Evolutionary conservation across 2,888 invertebrate genomes (phyloP), one percentile per base, ranked within the genome.

Genomic region (Melieria omissa): DNA sequence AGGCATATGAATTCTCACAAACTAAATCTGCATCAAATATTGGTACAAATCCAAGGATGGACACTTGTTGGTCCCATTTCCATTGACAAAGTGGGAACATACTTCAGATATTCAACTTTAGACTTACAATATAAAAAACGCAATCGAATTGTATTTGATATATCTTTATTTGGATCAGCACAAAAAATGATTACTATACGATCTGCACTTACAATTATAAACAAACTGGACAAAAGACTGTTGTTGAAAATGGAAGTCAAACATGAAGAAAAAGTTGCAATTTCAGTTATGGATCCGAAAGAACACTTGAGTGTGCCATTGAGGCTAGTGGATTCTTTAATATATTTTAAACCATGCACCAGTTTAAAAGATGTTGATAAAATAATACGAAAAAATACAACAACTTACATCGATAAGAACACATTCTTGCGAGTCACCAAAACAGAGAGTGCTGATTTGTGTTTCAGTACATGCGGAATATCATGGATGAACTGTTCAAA

Each of bases 71-170:
- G 93, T 78, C 96, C 98, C 0, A 94, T 99, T 14, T 95, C 97
- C 8, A 95, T 99, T 0, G 99, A 99, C 87, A 93, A 95, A 86
- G 98, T 98, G 41, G 99, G 99, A 3, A 91, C 95, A 58, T 99
- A 94, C 88, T 99, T 98, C 85, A 88, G 95, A n/a, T 90, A 91
- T 75, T 91, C 92, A 0, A 79, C 78, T 5, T 74, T 80, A 52
- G 85, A 85, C 58, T 79, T 81, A 63, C 78, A 80, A 9, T 83
- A 79, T n/a, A 76, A 78, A 44, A 85, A 83, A 44, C 89, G 91
- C 78, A 94, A 95, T 0, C 91, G 98, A 67, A 90, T 99, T 44
- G 96, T 99, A 61, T 94, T 98, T 83, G 95, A 95, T 78, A 95
- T 99, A 16, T 92, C 93, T 0, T 88, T 98, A 75, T 96, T 97